Conservation (phyloP, 2,797 vertebrate genomes). For the Rhadinocentrus ornatus region DNA sequence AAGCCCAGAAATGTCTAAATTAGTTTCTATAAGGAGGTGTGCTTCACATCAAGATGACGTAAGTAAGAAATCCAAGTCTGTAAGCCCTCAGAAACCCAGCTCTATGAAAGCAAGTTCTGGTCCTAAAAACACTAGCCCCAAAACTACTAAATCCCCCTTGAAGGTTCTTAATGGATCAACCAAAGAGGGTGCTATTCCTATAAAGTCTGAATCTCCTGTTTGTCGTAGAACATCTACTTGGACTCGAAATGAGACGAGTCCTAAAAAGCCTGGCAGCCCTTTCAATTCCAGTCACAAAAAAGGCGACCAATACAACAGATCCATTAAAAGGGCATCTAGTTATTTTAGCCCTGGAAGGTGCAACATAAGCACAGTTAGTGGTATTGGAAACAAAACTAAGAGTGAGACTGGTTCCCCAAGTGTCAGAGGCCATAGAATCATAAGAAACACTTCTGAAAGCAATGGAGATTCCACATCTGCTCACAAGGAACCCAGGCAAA, state of each 20-base stretch:
- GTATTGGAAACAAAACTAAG: background rate
- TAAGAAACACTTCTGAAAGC: slow-evolving; percentile 8
- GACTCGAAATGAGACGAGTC: background rate
- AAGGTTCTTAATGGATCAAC: background rate
- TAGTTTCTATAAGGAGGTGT: background rate
- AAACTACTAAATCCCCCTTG: slow-evolving; percentile 2
- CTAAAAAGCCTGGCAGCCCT: background rate
- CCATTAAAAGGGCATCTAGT: slow-evolving; percentile 21
- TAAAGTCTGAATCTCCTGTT: slow-evolving; percentile 5
- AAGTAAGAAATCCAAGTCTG: background rate
- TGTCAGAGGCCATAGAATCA: background rate
- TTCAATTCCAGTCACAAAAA: slow-evolving; percentile 21
- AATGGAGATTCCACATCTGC: background rate
- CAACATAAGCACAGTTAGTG: background rate
- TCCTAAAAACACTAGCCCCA: background rate
- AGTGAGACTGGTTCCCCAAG: background rate
- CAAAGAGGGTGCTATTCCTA: background rate
- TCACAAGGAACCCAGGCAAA: slow-evolving; percentile 40
- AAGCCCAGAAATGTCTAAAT: background rate
- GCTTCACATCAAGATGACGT: background rate
- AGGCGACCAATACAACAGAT: background rate
- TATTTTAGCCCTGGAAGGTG: background rate
- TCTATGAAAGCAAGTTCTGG: background rate
- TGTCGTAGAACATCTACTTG: slow-evolving; percentile 2
- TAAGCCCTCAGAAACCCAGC: slow-evolving; percentile 1